Conservation (phyloP, 2,888 invertebrate genomes). For the Rhagonycha lutea region DNA sequence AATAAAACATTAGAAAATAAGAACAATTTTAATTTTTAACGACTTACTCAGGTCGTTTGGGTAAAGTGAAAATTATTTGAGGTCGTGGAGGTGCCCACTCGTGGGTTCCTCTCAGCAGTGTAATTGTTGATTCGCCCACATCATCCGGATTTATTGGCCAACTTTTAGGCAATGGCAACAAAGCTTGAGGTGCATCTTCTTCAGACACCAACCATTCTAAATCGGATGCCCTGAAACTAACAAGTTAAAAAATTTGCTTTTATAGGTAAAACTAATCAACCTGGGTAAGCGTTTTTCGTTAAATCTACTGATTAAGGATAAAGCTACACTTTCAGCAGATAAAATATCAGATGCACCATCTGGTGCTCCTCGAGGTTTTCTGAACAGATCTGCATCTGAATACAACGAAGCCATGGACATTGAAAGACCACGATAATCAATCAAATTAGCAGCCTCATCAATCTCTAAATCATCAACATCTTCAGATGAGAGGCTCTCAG, state of each 20-base stretch:
- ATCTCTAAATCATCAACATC: slow-evolving; percentile 60
- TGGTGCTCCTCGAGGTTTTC: slow-evolving; percentile 52
- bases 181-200: slow-evolving; percentile 74
- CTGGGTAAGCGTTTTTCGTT: slow-evolving; percentile 74
- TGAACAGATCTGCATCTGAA: slow-evolving; percentile 60
- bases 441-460: slow-evolving; percentile 56
- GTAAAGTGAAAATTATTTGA: slow-evolving; percentile 81
- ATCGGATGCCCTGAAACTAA: slow-evolving; percentile 66
- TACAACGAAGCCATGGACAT: slow-evolving; percentile 68
- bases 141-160: slow-evolving; percentile 72
- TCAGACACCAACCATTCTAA: slow-evolving; percentile 81
- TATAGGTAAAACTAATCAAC: slow-evolving; percentile 36
- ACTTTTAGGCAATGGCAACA: slow-evolving; percentile 76
- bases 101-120: slow-evolving; percentile 70
- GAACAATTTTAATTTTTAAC: not conserved
- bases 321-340: slow-evolving; percentile 79
- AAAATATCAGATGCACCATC: slow-evolving; percentile 59
- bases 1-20: not conserved
- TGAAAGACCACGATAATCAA: slow-evolving; percentile 58
- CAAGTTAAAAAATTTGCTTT: not conserved
- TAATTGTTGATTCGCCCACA: slow-evolving; percentile 53
- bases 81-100: slow-evolving; percentile 86
- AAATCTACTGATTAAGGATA: slow-evolving; percentile 76
- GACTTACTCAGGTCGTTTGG: slow-evolving; percentile 70
- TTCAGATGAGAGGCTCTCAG: slow-evolving; percentile 58